Conservation (phyloP, 1,140 invertebrate species). For the Pseudomyrmex pallidus region DNA sequence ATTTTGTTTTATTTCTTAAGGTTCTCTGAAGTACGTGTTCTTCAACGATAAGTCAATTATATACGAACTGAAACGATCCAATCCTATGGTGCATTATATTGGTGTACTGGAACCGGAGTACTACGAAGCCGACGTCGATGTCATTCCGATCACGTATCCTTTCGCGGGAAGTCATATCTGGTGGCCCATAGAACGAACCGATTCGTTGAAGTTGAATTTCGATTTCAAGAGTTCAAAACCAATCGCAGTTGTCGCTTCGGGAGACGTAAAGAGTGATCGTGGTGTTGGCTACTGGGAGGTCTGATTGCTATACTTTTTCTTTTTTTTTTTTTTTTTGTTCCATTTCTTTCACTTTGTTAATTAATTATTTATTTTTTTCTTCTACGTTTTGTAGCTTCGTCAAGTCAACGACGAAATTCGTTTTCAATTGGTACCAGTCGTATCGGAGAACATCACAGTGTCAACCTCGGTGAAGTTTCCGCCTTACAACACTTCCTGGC, state of each 20-base stretch:
- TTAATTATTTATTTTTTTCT: slow-evolving; percentile 32
- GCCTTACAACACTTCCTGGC: slow-evolving; percentile 90
- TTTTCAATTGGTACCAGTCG: slow-evolving; percentile 91
- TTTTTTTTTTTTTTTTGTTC: neutral
- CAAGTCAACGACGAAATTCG: slow-evolving; percentile 93
- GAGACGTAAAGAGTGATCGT: slow-evolving; percentile 89
- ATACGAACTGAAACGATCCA: slow-evolving; percentile 92
- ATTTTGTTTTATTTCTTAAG: slow-evolving; percentile 80
- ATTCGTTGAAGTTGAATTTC: slow-evolving; percentile 92
- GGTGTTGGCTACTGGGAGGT: slow-evolving; percentile 95
- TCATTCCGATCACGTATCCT: slow-evolving; percentile 96
- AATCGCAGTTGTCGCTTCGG: slow-evolving; percentile 93
- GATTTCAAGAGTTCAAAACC: slow-evolving; percentile 95
- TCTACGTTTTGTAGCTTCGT: slow-evolving; percentile 86
- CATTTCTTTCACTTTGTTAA: neutral
- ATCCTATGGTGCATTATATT: slow-evolving; percentile 93
- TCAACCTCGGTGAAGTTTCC: slow-evolving; percentile 92
- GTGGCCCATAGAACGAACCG: slow-evolving; percentile 90
- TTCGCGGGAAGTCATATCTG: slow-evolving; percentile 95
- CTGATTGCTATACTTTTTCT: slow-evolving; percentile 68
- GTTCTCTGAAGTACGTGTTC: slow-evolving; percentile 96
- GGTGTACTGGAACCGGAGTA: slow-evolving; percentile 93
- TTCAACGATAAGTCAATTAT: slow-evolving; percentile 96
- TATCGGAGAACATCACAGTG: slow-evolving; percentile 90
- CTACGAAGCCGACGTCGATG: slow-evolving; percentile 92